phyloP scores from a whole-genome alignment of 2,888 invertebrate genomes.

The Sphaerophoria rueppellii region DNA sequence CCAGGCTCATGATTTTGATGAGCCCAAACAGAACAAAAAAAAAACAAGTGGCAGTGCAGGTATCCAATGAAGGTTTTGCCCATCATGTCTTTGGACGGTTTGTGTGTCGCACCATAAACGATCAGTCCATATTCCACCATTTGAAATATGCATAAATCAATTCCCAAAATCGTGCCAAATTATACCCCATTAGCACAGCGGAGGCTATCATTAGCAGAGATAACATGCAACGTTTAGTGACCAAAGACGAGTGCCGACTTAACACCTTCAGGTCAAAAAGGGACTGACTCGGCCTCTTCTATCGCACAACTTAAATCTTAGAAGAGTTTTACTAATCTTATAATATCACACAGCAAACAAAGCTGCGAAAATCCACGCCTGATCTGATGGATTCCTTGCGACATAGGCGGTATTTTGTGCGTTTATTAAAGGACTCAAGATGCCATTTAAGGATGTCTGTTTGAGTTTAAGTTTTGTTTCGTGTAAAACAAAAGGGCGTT shows the following conservation, averaged over 20 bases:
- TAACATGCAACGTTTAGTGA: constrained; percentile 62
- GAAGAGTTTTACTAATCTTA: constrained; percentile 64
- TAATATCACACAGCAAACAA: constrained; percentile 66
- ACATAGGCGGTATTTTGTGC: constrained; percentile 59
- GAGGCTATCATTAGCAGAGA: constrained; percentile 63
- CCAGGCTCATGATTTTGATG: constrained; percentile 36
- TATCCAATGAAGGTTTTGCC: background rate
- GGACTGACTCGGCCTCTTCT: background rate
- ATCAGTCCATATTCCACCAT: constrained; percentile 13
- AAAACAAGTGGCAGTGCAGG: constrained; percentile 13
- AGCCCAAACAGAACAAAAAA: background rate
- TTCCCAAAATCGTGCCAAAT: constrained; percentile 62
- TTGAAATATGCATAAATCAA: constrained; percentile 66
- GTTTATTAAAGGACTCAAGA: constrained; percentile 61
- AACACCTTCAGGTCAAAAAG: constrained; percentile 67
- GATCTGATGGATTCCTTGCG: constrained; percentile 52
- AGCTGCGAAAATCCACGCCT: constrained; percentile 66
- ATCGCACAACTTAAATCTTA: constrained; percentile 28
- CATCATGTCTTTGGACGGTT: constrained; percentile 1
- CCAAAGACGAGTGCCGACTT: constrained; percentile 59
- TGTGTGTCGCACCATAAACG: constrained; percentile 45
- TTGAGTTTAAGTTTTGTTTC: constrained; percentile 61
- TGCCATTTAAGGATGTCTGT: constrained; percentile 64
- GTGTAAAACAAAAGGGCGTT: constrained; percentile 78
- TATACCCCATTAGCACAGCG: constrained; percentile 62